phyloP scores from a whole-genome alignment of 2,797 vertebrate species.

The Macropodus opercularis region DNA sequence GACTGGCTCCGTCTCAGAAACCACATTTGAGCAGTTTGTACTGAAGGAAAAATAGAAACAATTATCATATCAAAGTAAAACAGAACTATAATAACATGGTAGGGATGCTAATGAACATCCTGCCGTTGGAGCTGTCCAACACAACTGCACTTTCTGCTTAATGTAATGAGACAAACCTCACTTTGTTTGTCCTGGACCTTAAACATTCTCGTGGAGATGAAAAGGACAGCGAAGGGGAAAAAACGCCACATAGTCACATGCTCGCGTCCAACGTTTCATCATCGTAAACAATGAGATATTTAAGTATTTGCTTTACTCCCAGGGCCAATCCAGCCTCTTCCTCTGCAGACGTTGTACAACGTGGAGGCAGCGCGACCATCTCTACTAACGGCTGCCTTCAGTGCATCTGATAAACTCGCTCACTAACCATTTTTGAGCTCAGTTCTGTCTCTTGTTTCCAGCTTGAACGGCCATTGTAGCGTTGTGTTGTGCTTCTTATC shows the following conservation, averaged over 20 bases:
- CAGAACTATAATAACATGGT: neutral
- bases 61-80: neutral
- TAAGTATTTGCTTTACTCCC: too few species aligned
- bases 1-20: constrained; percentile 5
- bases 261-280: too few species aligned
- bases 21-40: constrained; percentile 14
- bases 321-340: too few species aligned
- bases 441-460: neutral
- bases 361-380: too few species aligned
- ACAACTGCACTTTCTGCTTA: neutral
- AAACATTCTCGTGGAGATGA: too few species aligned
- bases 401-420: constrained; percentile 25
- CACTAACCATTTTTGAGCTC: constrained; percentile 12
- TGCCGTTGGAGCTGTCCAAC: neutral
- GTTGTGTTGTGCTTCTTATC: neutral
- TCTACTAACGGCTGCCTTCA: too few species aligned
- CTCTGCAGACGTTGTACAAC: too few species aligned
- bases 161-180: neutral
- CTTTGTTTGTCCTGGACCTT: too few species aligned
- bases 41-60: neutral
- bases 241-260: too few species aligned
- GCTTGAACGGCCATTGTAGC: neutral
- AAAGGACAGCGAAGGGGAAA: too few species aligned
- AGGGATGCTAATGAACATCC: neutral
- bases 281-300: too few species aligned